Evolutionary conservation across 2,113 vertebrate species (phyloP).

Genomic region (Xenopus borealis): DNA sequence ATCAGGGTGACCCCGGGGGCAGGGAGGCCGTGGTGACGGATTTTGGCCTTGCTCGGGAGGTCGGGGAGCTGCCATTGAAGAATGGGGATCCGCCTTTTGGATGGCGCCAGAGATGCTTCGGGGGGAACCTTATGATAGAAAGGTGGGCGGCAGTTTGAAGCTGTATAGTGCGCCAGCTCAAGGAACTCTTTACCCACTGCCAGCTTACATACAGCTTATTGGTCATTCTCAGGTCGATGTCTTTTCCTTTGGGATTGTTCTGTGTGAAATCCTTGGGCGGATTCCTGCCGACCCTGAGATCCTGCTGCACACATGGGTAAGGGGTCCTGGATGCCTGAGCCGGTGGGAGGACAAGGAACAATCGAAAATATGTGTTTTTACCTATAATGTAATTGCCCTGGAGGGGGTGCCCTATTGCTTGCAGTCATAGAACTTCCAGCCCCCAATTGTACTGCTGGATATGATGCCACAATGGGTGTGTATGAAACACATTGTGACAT

Average conservation of each 20-base stretch:
- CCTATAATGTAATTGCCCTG: no score
- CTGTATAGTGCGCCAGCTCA: no score
- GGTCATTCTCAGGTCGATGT: conserved; percentile 74
- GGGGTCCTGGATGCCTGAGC: no score
- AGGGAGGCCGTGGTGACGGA: conserved; percentile 79
- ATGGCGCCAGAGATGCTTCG: conserved; percentile 87
- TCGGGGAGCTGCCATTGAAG: conserved; percentile 73
- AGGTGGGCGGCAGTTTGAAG: conserved; percentile 57
- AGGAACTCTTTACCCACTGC: no score
- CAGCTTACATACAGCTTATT: no score
- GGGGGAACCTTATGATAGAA: conserved; percentile 80
- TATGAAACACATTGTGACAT: no score
- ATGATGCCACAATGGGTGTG: no score
- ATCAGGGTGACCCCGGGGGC: conserved; percentile 68
- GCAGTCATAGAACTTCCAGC: no score
- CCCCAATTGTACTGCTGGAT: no score
- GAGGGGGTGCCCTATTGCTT: no score
- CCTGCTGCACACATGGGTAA: conserved; percentile 78
- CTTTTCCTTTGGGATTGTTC: conserved; percentile 84
- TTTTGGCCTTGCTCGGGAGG: conserved; percentile 81
- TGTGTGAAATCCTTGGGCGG: conserved; percentile 82
- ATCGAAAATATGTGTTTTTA: no score
- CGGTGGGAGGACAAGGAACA: no score
- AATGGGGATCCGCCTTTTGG: conserved; percentile 79
- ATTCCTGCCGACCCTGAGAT: conserved; percentile 82